A percentile compares a stretch with the other conserved stretches of the same genome.
Evolutionary conservation across 1,140 invertebrate genomes (phyloP).

Genomic region (Scylla paramamosain): DNA sequence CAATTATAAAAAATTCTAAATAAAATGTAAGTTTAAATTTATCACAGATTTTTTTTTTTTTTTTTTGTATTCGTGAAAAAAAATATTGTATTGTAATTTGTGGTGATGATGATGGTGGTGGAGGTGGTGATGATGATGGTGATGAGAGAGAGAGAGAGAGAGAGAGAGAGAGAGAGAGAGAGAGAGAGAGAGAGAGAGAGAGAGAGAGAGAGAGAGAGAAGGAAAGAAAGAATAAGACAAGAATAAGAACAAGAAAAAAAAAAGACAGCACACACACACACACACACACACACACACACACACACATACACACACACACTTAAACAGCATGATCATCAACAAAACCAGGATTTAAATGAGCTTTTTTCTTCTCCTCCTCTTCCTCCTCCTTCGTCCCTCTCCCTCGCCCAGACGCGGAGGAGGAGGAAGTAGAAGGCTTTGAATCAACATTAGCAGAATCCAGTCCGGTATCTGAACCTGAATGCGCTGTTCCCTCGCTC

Average conservation of each 20-base stretch:
- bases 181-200: too few species aligned
- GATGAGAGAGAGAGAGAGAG: too few species aligned
- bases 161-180: too few species aligned
- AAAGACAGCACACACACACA: neutral
- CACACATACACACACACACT: neutral
- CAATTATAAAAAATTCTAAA: too few species aligned
- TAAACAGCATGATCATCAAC: slow-evolving; percentile 53
- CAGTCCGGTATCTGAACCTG: neutral
- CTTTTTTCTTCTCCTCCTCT: neutral
- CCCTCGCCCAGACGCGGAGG: neutral
- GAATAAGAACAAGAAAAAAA: neutral
- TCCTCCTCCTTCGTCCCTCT: neutral
- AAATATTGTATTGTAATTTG: too few species aligned
- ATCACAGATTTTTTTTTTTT: too few species aligned
- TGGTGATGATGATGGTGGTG: too few species aligned
- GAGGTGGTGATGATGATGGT: too few species aligned
- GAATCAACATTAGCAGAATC: neutral
- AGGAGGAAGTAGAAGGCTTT: neutral
- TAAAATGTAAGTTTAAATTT: too few species aligned
- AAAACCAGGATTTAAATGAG: slow-evolving; percentile 41
- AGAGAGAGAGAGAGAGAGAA: too few species aligned
- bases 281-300: neutral
- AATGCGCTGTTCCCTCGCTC: slow-evolving; percentile 62
- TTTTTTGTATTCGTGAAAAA: too few species aligned
- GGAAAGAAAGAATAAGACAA: too few species aligned